Evolutionary conservation across 2,797 vertebrate species (phyloP).

Genomic region (Bovichtus variegatus): DNA sequence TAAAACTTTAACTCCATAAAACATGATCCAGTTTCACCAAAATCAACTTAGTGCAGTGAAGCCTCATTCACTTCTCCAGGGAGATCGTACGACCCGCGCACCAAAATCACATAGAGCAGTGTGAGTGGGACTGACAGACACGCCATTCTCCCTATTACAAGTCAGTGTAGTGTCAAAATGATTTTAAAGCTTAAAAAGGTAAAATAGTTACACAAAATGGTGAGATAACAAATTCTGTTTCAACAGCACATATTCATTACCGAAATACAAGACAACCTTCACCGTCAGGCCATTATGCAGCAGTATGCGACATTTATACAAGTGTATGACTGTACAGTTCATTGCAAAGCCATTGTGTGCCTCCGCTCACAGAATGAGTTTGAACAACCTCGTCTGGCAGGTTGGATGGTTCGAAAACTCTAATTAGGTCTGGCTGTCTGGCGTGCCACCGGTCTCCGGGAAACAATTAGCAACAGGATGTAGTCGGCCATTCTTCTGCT

Average conservation of each 20-base stretch:
- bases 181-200: no score
- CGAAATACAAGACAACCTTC: background rate
- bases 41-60: no score
- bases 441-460: conserved; percentile 65
- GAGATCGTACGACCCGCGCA: no score
- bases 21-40: no score
- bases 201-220: no score
- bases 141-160: no score
- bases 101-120: no score
- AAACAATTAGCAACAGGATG: conserved; percentile 79
- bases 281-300: background rate
- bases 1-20: no score
- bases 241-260: background rate
- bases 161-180: no score
- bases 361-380: conserved; percentile 18
- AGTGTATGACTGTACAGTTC: conserved; percentile 11
- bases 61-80: no score
- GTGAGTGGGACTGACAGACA: no score
- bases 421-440: conserved; percentile 75
- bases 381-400: conserved; percentile 61
- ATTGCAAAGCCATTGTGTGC: conserved; percentile 33
- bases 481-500: conserved; percentile 56
- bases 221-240: conserved; percentile 1
- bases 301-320: conserved; percentile 6
- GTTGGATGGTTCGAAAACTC: conserved; percentile 61